Evolutionary conservation across 2,113 vertebrate species (phyloP), one percentile per base, ranked within the genome.

Genomic region (Carassius gibelio): DNA sequence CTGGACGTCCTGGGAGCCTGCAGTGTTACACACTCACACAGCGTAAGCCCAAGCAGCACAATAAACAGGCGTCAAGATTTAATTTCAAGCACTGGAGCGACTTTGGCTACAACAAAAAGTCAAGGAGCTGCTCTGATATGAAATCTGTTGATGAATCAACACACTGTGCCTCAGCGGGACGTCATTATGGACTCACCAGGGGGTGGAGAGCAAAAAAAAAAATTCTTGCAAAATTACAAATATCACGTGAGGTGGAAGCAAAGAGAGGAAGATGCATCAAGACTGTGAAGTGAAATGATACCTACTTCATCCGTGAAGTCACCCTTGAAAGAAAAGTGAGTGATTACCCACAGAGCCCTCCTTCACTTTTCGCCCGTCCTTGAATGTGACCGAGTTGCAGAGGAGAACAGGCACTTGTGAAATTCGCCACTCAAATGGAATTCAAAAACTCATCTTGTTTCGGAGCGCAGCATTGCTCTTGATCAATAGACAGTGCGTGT

Each of bases 331-430:
- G 69, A 83, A 85, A 55, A 87, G 76, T 64, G 72, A 81, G 76
- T 82, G 68, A 88, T 87, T 88, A 90, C 82, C 81, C 85, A 88
- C 26, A 50, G 86, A n/a, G 36, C 45, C 77, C 68, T 84, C n/a
- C 61, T 55, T 75, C 80, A n/a, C 45, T 80, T 57, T 75, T 26
- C 45, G 45, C 9, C 71, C 48, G 77, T 84, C 81, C 81, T 87
- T 81, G 68, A 85, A 69, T 83, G 30, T 38, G 66, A 61, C 48
- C 8, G 75, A 34, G 59, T 45, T 34, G 55, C 26, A 38, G 30
- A 14, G 15, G 84, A 15, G 62, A 57, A 78, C 50, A 79, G 81
- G 68, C 62, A 34, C 36, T 77, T 82, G 69, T 50, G 30, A 88
- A 81, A 79, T 79, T 64, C 78, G 36, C 26, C 26, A 75, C 57